Percentiles rank a stretch among this genome's conserved stretches.
Evolutionary conservation across 2,113 vertebrate species (phyloP).

Genomic region (Anhinga rufa): DNA sequence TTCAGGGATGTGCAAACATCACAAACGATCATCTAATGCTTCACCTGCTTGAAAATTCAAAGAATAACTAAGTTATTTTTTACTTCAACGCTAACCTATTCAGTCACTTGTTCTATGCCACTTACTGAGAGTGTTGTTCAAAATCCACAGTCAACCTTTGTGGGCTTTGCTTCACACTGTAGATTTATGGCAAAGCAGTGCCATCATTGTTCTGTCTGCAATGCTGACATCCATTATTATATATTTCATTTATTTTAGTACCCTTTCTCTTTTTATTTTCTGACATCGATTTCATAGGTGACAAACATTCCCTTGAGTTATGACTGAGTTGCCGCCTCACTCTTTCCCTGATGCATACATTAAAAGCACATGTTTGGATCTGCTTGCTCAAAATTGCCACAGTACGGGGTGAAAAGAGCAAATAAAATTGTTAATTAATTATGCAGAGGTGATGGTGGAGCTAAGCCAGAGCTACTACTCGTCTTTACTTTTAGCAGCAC

Average conservation of each 20-base stretch:
- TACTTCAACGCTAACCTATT: background rate
- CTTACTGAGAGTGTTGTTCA: background rate
- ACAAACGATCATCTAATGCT: background rate
- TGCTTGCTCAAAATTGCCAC: background rate
- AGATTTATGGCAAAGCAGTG: background rate
- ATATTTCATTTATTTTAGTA: background rate
- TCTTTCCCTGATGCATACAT: background rate
- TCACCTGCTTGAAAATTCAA: background rate
- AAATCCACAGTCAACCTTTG: background rate
- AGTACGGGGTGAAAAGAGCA: background rate
- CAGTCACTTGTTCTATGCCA: background rate
- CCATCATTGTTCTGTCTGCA: background rate
- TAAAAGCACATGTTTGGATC: background rate
- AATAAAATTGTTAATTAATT: background rate
- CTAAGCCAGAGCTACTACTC: background rate
- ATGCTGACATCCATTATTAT: background rate
- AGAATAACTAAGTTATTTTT: background rate
- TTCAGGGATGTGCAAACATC: background rate
- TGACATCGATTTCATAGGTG: background rate
- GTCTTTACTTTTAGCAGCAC: background rate
- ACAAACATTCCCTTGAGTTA: background rate
- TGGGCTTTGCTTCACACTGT: background rate
- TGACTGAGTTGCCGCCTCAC: background rate
- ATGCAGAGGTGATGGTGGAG: background rate
- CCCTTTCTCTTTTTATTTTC: background rate